These are phyloP conservation scores for Gymnobelideus leadbeateri DNA, from an alignment of 2,113 vertebrate genomes.

Conservation along the genomic window DNA sequence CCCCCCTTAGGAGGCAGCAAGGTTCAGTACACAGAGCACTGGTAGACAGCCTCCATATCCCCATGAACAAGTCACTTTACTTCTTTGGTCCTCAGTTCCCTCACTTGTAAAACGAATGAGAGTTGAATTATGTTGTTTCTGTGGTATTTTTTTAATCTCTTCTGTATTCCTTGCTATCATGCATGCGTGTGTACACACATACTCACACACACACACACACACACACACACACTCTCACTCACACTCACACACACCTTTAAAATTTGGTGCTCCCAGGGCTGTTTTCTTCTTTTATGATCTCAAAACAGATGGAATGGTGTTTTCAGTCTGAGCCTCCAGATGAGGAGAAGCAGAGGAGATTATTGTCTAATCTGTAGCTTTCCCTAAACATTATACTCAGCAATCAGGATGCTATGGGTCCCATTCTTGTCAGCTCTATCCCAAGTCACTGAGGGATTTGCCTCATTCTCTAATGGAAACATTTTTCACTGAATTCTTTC, in stretches of 20 bases:
- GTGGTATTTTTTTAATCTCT: background rate
- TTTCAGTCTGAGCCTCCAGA: conserved; percentile 11
- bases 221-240: background rate
- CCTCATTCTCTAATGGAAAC: conserved; percentile 18
- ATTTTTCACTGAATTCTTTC: conserved; percentile 38
- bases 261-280: background rate
- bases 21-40: background rate
- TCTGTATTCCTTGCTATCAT: background rate
- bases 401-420: background rate
- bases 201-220: background rate
- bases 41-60: background rate
- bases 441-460: conserved; percentile 1
- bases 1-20: background rate
- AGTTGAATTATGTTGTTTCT: background rate
- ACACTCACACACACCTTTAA: background rate
- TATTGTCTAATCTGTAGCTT: conserved; percentile 19
- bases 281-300: background rate
- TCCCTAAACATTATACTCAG: background rate
- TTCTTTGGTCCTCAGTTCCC: background rate
- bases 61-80: background rate
- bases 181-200: background rate
- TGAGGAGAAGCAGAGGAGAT: conserved; percentile 37
- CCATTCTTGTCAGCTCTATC: background rate
- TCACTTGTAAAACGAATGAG: background rate
- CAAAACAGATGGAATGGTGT: conserved; percentile 23